These are phyloP conservation scores for Nycteola revayana DNA, from an alignment of 2,888 invertebrate genomes.

Conservation along the genomic window DNA sequence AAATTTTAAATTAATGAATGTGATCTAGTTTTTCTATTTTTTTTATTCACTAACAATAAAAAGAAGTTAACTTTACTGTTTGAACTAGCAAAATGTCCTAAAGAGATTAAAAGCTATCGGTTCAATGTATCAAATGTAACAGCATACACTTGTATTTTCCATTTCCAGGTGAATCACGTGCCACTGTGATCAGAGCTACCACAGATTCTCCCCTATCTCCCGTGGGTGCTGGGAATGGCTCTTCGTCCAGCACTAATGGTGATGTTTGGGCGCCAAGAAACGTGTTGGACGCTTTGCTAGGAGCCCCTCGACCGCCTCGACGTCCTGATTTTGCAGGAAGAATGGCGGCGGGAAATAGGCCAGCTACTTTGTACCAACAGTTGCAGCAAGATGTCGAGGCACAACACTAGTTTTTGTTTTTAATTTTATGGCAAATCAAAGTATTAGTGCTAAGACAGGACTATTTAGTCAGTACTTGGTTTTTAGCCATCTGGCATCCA, in stretches of 20 bases:
- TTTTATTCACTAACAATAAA: no score
- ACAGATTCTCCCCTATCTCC: constrained; percentile 94
- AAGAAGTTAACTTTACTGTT: no score
- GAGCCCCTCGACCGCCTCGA: constrained; percentile 75
- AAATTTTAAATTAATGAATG: no score
- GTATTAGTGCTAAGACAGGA: no score
- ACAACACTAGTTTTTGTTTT: constrained; percentile 48
- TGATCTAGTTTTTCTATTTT: no score
- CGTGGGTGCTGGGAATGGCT: constrained; percentile 78
- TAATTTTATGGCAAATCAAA: no score
- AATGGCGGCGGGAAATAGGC: constrained; percentile 84
- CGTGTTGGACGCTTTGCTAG: constrained; percentile 78
- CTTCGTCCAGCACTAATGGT: constrained; percentile 26
- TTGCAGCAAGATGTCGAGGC: constrained; percentile 74
- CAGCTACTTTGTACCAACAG: constrained; percentile 89
- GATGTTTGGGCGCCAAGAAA: constrained; percentile 75
- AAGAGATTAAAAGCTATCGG: no score
- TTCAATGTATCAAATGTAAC: no score
- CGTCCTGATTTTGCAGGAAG: constrained; percentile 84
- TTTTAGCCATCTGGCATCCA: no score
- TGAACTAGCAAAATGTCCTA: no score
- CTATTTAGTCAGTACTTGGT: no score
- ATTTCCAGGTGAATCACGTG: constrained; percentile 63
- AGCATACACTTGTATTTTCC: no score
- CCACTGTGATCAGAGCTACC: constrained; percentile 84